Percentiles rank a stretch among this genome's conserved stretches.
Evolutionary conservation across 2,888 invertebrate species (phyloP).

Genomic region (Azorinus chamasolen): DNA sequence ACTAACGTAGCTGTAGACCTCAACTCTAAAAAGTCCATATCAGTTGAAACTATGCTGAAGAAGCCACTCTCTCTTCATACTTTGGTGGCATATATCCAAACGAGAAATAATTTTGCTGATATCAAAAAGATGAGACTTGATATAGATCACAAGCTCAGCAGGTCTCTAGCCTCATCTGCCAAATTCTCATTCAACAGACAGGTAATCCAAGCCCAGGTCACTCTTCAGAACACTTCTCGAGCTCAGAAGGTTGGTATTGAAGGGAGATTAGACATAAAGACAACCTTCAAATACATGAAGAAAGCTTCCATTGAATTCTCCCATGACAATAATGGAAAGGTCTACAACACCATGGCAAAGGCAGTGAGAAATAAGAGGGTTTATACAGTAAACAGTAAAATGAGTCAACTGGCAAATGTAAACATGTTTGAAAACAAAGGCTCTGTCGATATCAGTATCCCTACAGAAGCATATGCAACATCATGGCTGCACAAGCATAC

Average conservation of each 20-base stretch:
- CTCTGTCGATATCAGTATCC: slow-evolving; percentile 59
- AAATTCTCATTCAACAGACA: slow-evolving; percentile 64
- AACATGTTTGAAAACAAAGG: slow-evolving; percentile 68
- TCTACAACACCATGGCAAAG: slow-evolving; percentile 45
- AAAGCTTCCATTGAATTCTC: slow-evolving; percentile 47
- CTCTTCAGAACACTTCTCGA: slow-evolving; percentile 63
- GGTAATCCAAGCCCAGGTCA: slow-evolving; percentile 54
- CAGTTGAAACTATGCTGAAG: slow-evolving; percentile 30
- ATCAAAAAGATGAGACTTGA: slow-evolving; percentile 58
- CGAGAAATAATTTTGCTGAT: slow-evolving; percentile 65
- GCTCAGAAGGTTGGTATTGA: slow-evolving; percentile 49
- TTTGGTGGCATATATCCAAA: slow-evolving; percentile 59
- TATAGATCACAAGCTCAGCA: slow-evolving; percentile 64
- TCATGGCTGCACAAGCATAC: slow-evolving; percentile 71
- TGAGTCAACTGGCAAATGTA: slow-evolving; percentile 55
- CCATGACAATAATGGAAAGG: slow-evolving; percentile 67
- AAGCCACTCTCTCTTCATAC: slow-evolving; percentile 68
- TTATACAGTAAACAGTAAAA: slow-evolving; percentile 59
- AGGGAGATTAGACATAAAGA: slow-evolving; percentile 62
- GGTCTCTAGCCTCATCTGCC: slow-evolving; percentile 55
- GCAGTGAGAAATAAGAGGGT: slow-evolving; percentile 55
- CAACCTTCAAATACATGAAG: slow-evolving; percentile 54
- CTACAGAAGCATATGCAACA: slow-evolving; percentile 51
- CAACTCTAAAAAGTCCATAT: slow-evolving; percentile 10
- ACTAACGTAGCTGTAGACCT: slow-evolving; percentile 20